Conservation (phyloP, 2,888 invertebrate species). For the Scaptodrosophila latifasciaeformis region DNA sequence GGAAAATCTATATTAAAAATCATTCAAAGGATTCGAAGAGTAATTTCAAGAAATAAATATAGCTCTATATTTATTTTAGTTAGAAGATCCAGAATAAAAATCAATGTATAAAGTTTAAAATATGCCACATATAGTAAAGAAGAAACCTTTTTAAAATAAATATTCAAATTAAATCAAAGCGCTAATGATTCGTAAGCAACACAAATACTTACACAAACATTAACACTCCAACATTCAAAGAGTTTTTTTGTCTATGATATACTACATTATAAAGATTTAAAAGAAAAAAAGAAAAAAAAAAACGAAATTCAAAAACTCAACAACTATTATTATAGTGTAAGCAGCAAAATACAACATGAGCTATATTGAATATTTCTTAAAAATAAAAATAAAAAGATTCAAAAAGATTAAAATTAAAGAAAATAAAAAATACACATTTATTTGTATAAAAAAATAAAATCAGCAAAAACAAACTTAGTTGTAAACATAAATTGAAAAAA, state of each 20-base stretch:
- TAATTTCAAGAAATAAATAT: conserved; percentile 40
- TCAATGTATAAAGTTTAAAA: not conserved
- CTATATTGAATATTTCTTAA: conserved; percentile 49
- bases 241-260: conserved; percentile 51
- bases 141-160: conserved; percentile 24
- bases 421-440: conserved; percentile 38
- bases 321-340: conserved; percentile 13
- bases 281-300: conserved; percentile 16
- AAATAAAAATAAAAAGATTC: conserved; percentile 25
- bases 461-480: conserved; percentile 51
- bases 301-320: conserved; percentile 29
- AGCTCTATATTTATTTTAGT: too few relatives aligned
- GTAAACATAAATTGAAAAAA: conserved; percentile 50
- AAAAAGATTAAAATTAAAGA: conserved; percentile 32
- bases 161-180: conserved; percentile 24
- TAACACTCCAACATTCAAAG: conserved; percentile 14
- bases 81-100: too few relatives aligned
- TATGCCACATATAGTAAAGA: conserved; percentile 9
- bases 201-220: conserved; percentile 13
- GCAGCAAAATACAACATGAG: conserved; percentile 47
- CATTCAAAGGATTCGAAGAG: conserved; percentile 33
- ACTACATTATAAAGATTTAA: conserved; percentile 28
- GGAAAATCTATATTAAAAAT: conserved; percentile 12
- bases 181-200: not conserved
- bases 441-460: conserved; percentile 46